Base-by-base conservation (phyloP, 1,140 invertebrate genomes). In the Muscidifurax raptorellus region DNA sequence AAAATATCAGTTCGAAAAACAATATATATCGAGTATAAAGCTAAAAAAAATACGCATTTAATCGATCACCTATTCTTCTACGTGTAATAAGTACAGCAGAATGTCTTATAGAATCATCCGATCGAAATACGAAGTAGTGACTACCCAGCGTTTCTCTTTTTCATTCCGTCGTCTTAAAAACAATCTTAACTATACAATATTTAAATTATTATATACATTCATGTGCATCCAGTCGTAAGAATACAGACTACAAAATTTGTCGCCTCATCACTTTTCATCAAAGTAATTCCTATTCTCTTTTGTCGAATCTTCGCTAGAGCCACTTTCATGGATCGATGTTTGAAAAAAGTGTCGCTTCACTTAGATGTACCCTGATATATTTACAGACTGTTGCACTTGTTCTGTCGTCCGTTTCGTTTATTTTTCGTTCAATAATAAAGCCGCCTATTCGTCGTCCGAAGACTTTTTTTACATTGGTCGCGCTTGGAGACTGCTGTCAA, bases 141-240 rank as follows among this genome's bases (percentile, higher is more conserved):
- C 30, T 72, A 44, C 25, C 47, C 72, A 72, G 28, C 67, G n/a
- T 72, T 36, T 75, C 25, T 80, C 27, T 80, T 78, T 52, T 47
- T 79, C 66, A 59, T 84, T 72, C 30, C n/a, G 18, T 71, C 40
- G 87, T 82, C 90, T 91, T 89, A 90, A 89, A 92, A 92, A 92
- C 90, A 92, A 89, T 92, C 89, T 92, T 92, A 85, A 81, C 44
- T 89, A 91, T 92, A 93, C 91, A 93, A 88, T 92, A 90, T 91
- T 90, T 91, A 91, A 92, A 91, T 92, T 81, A 90, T 90, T 93
- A 93, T 93, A 90, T 93, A 93, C 91, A 92, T 77, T 69, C 52
- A 81, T 85, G 83, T 84, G 72, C 79, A 85, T 77, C 69, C 72
- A 85, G 52, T 77, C 59, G 47, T 78, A 59, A 84, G 36, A 66